phyloP scores from a whole-genome alignment of 1,140 invertebrate species.

The Plodia interpunctella region DNA sequence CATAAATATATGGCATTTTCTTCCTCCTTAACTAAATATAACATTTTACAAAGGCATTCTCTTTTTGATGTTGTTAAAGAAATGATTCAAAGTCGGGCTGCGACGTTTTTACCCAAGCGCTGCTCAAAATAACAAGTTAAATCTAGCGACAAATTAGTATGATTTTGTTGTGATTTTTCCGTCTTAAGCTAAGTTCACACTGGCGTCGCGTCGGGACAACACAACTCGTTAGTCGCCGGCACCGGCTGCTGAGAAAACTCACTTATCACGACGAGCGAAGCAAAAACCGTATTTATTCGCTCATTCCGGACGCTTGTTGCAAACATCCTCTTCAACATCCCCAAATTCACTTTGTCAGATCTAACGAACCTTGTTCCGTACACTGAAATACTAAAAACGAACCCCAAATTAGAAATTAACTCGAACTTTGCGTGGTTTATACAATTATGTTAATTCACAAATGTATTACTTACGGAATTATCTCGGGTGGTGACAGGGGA shows the following conservation, averaged over 20 bases:
- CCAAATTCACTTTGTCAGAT: conserved; percentile 1
- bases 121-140: not conserved
- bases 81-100: no score
- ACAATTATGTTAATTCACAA: not conserved
- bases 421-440: not conserved
- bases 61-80: no score
- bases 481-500: not conserved
- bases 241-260: not conserved
- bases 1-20: no score
- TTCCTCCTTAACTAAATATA: no score
- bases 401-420: conserved; percentile 1
- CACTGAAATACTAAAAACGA: not conserved
- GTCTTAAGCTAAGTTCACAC: not conserved
- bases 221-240: conserved; percentile 1
- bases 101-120: not conserved
- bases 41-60: no score
- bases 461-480: not conserved
- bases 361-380: not conserved
- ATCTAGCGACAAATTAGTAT: not conserved
- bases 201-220: not conserved
- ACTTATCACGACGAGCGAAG: conserved; percentile 5
- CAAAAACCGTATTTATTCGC: not conserved
- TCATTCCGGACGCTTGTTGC: conserved; percentile 2
- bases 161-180: conserved; percentile 1
- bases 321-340: not conserved